Evolutionary conservation across 2,797 vertebrate species (phyloP).

Genomic region (Oreochromis mossambicus): DNA sequence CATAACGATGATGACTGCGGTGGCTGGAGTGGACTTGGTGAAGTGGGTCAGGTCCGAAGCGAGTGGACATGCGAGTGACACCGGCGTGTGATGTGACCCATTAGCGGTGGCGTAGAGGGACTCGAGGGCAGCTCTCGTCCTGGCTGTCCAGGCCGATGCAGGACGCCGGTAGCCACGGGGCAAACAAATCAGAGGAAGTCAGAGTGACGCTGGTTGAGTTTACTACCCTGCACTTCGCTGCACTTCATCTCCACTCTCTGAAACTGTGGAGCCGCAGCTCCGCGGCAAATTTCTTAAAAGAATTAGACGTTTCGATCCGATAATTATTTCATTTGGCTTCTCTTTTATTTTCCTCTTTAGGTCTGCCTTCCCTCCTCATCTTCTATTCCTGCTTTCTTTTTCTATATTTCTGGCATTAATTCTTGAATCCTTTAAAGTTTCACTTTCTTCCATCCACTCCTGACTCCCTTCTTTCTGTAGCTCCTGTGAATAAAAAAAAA

Average conservation of each 20-base stretch:
- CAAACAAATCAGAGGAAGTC: conserved; percentile 59
- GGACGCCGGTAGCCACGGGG: conserved; percentile 56
- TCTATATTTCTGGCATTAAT: neutral
- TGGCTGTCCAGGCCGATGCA: conserved; percentile 40
- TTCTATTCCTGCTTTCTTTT: neutral
- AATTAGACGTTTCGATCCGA: neutral
- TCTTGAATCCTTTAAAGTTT: neutral
- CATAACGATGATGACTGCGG: neutral
- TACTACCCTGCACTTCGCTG: conserved; percentile 12
- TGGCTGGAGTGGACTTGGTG: conserved; percentile 28
- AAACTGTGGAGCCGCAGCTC: neutral
- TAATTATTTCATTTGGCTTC: neutral
- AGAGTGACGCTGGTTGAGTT: conserved; percentile 43
- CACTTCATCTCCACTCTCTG: neutral
- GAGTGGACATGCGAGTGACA: conserved; percentile 54
- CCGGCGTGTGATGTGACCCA: conserved; percentile 57
- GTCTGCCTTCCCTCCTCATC: neutral
- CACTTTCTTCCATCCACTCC: neutral
- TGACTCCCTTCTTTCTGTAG: neutral
- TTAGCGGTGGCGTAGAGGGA: conserved; percentile 32
- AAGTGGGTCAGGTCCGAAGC: conserved; percentile 71
- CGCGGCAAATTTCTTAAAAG: neutral
- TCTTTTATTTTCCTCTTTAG: neutral
- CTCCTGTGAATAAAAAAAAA: neutral
- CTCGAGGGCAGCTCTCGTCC: conserved; percentile 33